Conservation (phyloP, 2,888 invertebrate genomes). For the Lasioglossum lativentre region DNA sequence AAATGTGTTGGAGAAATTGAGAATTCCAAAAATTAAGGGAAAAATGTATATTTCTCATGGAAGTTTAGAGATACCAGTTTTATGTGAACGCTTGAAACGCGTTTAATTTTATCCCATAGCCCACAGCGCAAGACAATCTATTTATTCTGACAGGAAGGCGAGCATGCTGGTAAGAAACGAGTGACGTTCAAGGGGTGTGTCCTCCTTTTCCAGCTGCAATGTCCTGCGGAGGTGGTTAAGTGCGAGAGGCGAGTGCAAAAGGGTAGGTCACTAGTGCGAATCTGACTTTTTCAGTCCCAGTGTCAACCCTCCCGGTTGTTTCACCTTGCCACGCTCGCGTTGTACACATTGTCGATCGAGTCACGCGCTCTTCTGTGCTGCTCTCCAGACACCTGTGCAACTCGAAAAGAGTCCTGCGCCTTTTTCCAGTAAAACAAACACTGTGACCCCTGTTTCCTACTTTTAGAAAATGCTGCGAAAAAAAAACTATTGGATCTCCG, state of each 20-base stretch:
- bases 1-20: too few species aligned
- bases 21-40: not conserved
- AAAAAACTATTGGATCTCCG: too few species aligned
- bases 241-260: conserved; percentile 32
- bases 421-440: not conserved
- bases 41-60: not conserved
- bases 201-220: conserved; percentile 40
- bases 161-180: not conserved
- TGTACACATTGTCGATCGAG: conserved; percentile 42
- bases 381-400: conserved; percentile 3
- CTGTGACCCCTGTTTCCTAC: not conserved
- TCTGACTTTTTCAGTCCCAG: conserved; percentile 63
- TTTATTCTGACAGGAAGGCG: conserved; percentile 12
- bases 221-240: conserved; percentile 50
- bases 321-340: conserved; percentile 36
- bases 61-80: too few species aligned
- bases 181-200: conserved; percentile 21
- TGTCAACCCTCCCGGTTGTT: conserved; percentile 62
- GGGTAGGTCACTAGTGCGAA: conserved; percentile 46
- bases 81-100: not conserved
- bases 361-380: conserved; percentile 20
- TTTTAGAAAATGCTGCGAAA: not conserved
- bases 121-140: not conserved
- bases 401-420: conserved; percentile 4
- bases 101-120: not conserved